phyloP scores from a whole-genome alignment of 1,140 invertebrate genomes.

The Ceratina australensis region DNA sequence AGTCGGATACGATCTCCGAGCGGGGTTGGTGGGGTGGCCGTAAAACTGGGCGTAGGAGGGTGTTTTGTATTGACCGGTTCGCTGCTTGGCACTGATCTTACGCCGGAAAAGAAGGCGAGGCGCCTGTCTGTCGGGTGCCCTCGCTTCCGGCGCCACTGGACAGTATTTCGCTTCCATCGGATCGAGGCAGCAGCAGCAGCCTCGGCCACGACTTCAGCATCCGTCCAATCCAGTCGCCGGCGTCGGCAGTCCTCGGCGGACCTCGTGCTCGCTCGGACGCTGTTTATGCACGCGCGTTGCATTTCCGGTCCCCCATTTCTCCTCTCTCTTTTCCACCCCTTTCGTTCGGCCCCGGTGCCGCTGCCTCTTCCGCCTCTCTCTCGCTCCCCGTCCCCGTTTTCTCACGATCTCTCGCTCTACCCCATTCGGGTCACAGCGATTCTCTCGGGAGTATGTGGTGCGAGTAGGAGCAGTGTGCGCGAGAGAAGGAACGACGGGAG shows the following conservation, averaged over 20 bases:
- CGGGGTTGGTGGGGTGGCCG: not conserved
- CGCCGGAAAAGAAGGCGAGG: constrained; percentile 4
- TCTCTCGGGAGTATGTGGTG: constrained; percentile 24
- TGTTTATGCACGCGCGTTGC: constrained; percentile 44
- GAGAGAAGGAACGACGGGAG: constrained; percentile 15
- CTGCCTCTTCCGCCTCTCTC: not conserved
- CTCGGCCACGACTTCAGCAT: constrained; percentile 40
- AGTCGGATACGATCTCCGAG: no score
- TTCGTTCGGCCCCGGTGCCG: not conserved
- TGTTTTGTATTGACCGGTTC: constrained; percentile 53
- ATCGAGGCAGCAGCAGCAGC: constrained; percentile 24
- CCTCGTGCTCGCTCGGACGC: constrained; percentile 56
- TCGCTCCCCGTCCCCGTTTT: constrained; percentile 15
- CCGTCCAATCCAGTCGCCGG: constrained; percentile 2
- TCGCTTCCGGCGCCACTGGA: constrained; percentile 59
- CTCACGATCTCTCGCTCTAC: constrained; percentile 26
- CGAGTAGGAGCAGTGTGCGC: constrained; percentile 2
- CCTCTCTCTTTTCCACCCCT: constrained; percentile 37
- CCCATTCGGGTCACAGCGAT: constrained; percentile 50
- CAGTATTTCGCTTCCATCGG: constrained; percentile 47
- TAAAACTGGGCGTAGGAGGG: constrained; percentile 40
- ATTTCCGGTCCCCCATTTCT: constrained; percentile 45
- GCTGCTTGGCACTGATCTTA: constrained; percentile 25
- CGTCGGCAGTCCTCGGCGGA: constrained; percentile 59
- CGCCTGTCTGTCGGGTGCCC: constrained; percentile 32